phyloP scores from a whole-genome alignment of 2,797 vertebrate genomes.

The Ceryle rudis region DNA sequence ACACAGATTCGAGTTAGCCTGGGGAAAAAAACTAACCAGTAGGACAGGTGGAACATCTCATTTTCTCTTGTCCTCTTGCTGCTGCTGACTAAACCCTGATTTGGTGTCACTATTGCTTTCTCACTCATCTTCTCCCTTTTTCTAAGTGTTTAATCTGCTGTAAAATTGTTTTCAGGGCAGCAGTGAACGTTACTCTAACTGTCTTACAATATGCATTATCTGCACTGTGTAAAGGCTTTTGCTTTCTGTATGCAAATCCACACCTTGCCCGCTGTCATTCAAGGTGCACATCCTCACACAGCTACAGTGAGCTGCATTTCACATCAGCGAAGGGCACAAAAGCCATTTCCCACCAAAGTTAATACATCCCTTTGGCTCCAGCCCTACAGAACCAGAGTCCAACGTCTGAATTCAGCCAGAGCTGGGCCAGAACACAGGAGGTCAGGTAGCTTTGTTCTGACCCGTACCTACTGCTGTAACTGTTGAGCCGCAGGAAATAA shows the following conservation, averaged over 20 bases:
- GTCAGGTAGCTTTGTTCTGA: neutral
- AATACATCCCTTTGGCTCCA: neutral
- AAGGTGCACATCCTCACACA: neutral
- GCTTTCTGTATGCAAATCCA: constrained; percentile 57
- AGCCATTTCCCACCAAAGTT: neutral
- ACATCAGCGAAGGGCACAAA: neutral
- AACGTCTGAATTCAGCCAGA: neutral
- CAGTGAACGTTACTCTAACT: constrained; percentile 67
- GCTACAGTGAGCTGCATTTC: neutral
- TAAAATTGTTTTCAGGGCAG: constrained; percentile 77
- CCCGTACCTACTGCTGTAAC: neutral
- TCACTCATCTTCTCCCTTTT: constrained; percentile 44
- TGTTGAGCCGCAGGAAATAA: neutral
- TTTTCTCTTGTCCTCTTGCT: neutral
- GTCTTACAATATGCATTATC: constrained; percentile 67
- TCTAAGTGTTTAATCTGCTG: constrained; percentile 77
- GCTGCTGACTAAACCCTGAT: constrained; percentile 56
- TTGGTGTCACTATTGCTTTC: constrained; percentile 49
- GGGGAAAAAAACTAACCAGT: neutral
- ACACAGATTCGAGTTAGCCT: neutral
- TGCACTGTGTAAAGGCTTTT: constrained; percentile 50
- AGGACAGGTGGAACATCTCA: neutral
- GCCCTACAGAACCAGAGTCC: neutral
- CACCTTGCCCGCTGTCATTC: constrained; percentile 6
- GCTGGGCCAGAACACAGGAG: neutral